Base-by-base conservation (phyloP, 2,888 invertebrate genomes). In the Leucophenga maculata region DNA sequence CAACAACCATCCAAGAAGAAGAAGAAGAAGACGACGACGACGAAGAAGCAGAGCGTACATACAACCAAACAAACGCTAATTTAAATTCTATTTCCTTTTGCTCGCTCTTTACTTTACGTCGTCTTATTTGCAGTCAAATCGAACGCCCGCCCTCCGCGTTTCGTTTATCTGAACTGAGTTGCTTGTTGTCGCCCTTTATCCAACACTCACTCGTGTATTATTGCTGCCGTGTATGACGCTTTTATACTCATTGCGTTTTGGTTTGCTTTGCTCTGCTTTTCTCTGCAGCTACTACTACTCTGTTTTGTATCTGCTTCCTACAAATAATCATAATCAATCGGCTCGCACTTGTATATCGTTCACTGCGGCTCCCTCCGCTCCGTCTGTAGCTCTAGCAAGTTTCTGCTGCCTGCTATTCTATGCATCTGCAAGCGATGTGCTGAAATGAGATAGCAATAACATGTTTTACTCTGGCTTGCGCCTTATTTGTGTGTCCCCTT, bases 291-390 rank as follows among this genome's bases (percentile, higher is more conserved):
- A 26, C 26, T 26, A 26, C 26, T 26, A 26, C 26, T 26, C 26
- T 26, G 26, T 26, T 26, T 39, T 39, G 39, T 39, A 39, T 65
- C 77, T 77, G 77, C 78, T 77, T 82, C 77, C 75, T 77, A 77
- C 82, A 80, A 80, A 80, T 82, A 80, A 80, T 80, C 82, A 80
- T 82, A 80, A 80, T 82, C 80, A 80, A 80, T 80, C 81, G 80
- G 77, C 20, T 78, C 79, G 81, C 80, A 82, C 80, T 80, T 82
- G 82, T 80, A 76, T 80, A 39, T 39, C 39, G 39, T 39, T 39
- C 39, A 39, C 39, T 39, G 39, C 39, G 3, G 1, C 26, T 26
- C 26, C 26, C 26, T 26, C 26, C 26, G 26, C 4, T n/a, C n/a
- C 26, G 4, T 26, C 26, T 4, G 26, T 26, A 26, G 26, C 26